Conservation (phyloP, 1,140 invertebrate species). For the Rhopalosiphum padi region DNA sequence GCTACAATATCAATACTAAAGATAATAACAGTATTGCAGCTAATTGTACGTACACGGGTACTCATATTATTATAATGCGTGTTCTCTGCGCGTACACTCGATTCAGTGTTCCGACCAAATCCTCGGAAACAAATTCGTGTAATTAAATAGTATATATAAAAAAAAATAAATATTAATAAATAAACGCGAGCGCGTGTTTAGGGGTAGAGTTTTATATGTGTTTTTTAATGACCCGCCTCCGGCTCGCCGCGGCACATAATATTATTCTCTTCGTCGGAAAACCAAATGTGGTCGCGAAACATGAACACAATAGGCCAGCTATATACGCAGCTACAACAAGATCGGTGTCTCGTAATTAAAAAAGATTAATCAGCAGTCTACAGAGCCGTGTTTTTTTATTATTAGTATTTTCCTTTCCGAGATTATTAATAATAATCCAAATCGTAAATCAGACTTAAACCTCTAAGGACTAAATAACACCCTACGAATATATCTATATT, state of each 20-base stretch:
- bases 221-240: conserved; percentile 55
- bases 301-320: conserved; percentile 5
- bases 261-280: conserved; percentile 33
- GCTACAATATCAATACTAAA: neutral
- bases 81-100: neutral
- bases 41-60: neutral
- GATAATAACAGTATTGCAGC: neutral
- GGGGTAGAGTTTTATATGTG: conserved; percentile 5
- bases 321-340: conserved; percentile 17
- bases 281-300: conserved; percentile 51
- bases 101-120: neutral
- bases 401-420: conserved; percentile 31
- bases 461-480: conserved; percentile 49
- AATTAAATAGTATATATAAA: conserved; percentile 48
- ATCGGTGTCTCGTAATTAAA: conserved; percentile 57
- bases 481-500: conserved; percentile 45
- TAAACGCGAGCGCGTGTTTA: neutral
- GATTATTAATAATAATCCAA: conserved; percentile 57
- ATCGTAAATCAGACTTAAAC: conserved; percentile 58
- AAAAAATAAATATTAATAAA: conserved; percentile 4
- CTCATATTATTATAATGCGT: neutral
- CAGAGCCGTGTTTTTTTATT: conserved; percentile 9
- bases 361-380: conserved; percentile 56
- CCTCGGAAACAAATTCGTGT: conserved; percentile 46
- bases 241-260: neutral